Conservation (phyloP, 1,140 invertebrate genomes). For the Globodera rostochiensis region DNA sequence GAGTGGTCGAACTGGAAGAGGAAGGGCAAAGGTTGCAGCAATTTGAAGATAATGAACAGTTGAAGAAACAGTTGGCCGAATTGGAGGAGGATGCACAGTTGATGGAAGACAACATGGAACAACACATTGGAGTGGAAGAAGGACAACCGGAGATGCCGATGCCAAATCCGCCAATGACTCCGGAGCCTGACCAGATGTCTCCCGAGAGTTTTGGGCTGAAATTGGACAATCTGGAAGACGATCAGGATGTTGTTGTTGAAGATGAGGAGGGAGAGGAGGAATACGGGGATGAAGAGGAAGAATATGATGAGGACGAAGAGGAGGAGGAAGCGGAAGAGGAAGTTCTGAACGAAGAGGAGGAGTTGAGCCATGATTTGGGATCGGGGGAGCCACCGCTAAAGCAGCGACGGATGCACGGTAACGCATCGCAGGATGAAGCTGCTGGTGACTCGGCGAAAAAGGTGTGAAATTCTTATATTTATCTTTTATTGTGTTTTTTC, state of each 20-base stretch:
- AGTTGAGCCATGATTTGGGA: not conserved
- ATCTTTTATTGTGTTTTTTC: too few species aligned
- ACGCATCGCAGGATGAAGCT: not conserved
- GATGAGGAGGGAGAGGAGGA: slow-evolving; percentile 21
- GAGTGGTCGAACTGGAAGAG: not conserved
- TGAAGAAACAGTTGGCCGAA: not conserved
- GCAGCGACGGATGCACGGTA: slow-evolving; percentile 13
- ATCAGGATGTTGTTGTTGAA: not conserved
- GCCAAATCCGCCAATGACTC: not conserved
- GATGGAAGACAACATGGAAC: not conserved
- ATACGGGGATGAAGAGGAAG: not conserved
- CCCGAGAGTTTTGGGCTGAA: not conserved
- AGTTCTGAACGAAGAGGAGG: slow-evolving; percentile 13
- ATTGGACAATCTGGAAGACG: not conserved
- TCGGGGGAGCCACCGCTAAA: slow-evolving; percentile 10
- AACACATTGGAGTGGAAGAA: not conserved
- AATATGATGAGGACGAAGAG: not conserved
- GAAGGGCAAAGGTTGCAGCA: not conserved
- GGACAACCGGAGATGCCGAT: not conserved
- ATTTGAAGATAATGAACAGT: not conserved
- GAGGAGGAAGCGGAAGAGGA: slow-evolving; percentile 20
- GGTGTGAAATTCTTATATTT: too few species aligned
- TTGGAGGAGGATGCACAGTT: not conserved
- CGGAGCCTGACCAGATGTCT: not conserved
- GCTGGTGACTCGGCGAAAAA: not conserved